phyloP scores from a whole-genome alignment of 2,888 invertebrate species.

The Nymphalis c-album region DNA sequence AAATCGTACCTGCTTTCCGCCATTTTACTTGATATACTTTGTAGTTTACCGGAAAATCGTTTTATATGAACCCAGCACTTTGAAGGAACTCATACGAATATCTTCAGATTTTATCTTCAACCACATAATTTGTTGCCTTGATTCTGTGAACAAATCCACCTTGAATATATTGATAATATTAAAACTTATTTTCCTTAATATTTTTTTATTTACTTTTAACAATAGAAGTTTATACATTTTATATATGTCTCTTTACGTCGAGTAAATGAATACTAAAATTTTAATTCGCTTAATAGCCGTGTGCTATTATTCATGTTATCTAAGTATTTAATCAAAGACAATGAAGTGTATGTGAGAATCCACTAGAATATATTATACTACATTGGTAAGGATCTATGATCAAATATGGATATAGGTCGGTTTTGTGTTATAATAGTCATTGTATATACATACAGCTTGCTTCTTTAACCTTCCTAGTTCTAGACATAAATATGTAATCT shows the following conservation, averaged over 20 bases:
- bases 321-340: conserved; percentile 16
- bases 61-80: conserved; percentile 42
- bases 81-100: conserved; percentile 44
- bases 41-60: conserved; percentile 62
- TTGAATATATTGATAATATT: not conserved
- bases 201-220: not conserved
- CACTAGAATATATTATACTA: not conserved
- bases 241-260: not conserved
- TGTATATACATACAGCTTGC: too few relatives aligned
- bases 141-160: conserved; percentile 50
- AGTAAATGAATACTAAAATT: conserved; percentile 19
- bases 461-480: not conserved
- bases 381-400: not conserved
- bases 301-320: conserved; percentile 22
- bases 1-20: conserved; percentile 60
- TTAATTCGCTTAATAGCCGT: conserved; percentile 23
- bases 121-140: conserved; percentile 61
- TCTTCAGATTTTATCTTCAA: conserved; percentile 47
- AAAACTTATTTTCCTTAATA: not conserved
- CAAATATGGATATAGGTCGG: conserved; percentile 3
- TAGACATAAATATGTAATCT: too few relatives aligned
- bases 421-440: too few relatives aligned
- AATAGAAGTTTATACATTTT: not conserved
- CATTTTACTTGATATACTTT: conserved; percentile 48
- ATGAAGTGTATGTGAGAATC: conserved; percentile 8